These are phyloP conservation scores for Pecten maximus DNA, from an alignment of 2,888 invertebrate genomes.

Conservation along the genomic window DNA sequence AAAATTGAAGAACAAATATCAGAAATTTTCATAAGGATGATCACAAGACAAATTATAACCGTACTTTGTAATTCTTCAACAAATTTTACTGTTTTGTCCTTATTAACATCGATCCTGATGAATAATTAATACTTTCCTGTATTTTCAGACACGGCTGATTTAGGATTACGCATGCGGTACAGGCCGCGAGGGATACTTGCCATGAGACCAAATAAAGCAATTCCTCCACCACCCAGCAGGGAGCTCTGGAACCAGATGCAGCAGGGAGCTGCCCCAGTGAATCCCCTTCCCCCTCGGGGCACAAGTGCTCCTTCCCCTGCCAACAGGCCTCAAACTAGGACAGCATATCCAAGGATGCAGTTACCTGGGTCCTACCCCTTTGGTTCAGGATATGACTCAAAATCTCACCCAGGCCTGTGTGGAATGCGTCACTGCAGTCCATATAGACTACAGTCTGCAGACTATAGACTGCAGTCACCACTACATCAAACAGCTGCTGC, in stretches of 20 bases:
- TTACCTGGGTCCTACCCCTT: not conserved
- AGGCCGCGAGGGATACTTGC: not conserved
- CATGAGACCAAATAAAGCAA: not conserved
- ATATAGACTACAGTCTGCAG: not conserved
- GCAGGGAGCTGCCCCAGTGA: not conserved
- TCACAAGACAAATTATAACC: no score
- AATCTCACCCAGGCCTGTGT: not conserved
- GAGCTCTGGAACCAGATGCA: conserved; percentile 29
- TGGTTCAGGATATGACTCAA: not conserved
- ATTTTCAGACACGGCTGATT: not conserved
- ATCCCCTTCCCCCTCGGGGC: not conserved
- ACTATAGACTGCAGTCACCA: not conserved
- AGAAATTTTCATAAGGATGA: no score
- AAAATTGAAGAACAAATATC: no score
- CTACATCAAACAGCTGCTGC: not conserved
- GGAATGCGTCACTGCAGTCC: not conserved
- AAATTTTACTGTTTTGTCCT: no score
- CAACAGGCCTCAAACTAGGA: not conserved
- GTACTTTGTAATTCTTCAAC: no score
- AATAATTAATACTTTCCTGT: not conserved
- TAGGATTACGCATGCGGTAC: not conserved
- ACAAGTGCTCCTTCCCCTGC: not conserved
- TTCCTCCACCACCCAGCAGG: not conserved
- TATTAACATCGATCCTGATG: not conserved
- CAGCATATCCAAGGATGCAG: not conserved